Evolutionary conservation across 2,888 invertebrate species (phyloP).

Genomic region (Margaritifera margaritifera): DNA sequence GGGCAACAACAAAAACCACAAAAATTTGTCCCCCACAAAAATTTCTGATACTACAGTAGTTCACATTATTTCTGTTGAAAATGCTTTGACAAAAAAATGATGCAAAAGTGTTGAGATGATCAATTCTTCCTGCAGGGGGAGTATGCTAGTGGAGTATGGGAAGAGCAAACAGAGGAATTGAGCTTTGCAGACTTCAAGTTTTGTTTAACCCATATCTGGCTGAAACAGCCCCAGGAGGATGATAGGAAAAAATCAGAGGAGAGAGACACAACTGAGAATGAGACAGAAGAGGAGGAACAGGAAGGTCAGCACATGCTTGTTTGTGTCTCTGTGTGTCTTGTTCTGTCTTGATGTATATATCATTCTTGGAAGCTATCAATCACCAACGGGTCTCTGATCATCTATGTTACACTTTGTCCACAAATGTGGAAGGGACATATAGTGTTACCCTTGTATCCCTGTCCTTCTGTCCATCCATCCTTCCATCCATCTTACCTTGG

Average conservation of each 20-base stretch:
- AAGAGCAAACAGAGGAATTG: constrained; percentile 67
- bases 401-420: not conserved
- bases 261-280: constrained; percentile 37
- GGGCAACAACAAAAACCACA: too few species aligned
- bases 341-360: too few species aligned
- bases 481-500: too few species aligned
- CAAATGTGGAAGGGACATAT: not conserved
- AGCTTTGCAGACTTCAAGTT: constrained; percentile 71
- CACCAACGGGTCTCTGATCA: too few species aligned
- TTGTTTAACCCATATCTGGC: constrained; percentile 54
- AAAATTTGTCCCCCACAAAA: too few species aligned
- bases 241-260: constrained; percentile 48
- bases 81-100: too few species aligned
- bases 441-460: not conserved
- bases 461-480: too few species aligned
- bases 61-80: too few species aligned
- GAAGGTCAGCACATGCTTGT: constrained; percentile 13
- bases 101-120: too few species aligned
- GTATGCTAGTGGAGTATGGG: constrained; percentile 68
- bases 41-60: too few species aligned
- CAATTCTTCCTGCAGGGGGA: constrained; percentile 52
- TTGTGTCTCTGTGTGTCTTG: too few species aligned
- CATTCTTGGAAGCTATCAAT: too few species aligned
- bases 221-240: constrained; percentile 45
- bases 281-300: constrained; percentile 40